Conservation (phyloP, 2,888 invertebrate genomes). For the Acronicta aceris region DNA sequence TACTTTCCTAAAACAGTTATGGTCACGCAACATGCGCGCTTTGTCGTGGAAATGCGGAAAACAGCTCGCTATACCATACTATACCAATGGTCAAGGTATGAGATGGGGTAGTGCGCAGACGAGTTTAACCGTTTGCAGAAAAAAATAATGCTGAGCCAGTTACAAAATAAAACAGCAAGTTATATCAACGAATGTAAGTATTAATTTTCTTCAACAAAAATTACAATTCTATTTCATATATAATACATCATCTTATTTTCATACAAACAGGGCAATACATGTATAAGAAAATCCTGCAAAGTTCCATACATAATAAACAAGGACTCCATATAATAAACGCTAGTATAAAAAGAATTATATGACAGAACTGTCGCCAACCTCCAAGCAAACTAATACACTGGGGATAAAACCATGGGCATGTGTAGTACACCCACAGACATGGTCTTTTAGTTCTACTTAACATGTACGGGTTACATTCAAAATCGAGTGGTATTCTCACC, state of each 20-base stretch:
- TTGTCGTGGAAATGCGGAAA: too few species aligned
- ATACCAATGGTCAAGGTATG: too few species aligned
- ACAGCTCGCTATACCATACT: too few species aligned
- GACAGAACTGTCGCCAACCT: constrained; percentile 21
- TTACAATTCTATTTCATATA: not conserved
- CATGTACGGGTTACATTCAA: not conserved
- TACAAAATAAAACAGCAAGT: not conserved
- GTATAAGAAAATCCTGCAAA: constrained; percentile 1
- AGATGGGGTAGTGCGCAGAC: too few species aligned
- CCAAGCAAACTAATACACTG: constrained; percentile 18
- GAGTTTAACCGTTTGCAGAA: too few species aligned
- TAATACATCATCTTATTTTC: constrained; percentile 1
- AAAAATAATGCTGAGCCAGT: too few species aligned
- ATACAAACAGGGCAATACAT: constrained; percentile 7
- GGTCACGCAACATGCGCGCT: too few species aligned
- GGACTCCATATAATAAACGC: constrained; percentile 41
- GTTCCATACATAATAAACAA: constrained; percentile 32
- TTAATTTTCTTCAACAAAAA: constrained; percentile 8
- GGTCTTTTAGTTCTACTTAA: constrained; percentile 19
- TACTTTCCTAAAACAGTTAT: too few species aligned
- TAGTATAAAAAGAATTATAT: constrained; percentile 17
- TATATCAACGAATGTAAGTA: not conserved
- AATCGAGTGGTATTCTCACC: constrained; percentile 4
- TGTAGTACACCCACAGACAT: constrained; percentile 20
- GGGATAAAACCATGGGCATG: constrained; percentile 35